Evolutionary conservation across 2,797 vertebrate genomes (phyloP), one percentile per base, ranked within the genome.

Genomic region (Dipus sagitta): DNA sequence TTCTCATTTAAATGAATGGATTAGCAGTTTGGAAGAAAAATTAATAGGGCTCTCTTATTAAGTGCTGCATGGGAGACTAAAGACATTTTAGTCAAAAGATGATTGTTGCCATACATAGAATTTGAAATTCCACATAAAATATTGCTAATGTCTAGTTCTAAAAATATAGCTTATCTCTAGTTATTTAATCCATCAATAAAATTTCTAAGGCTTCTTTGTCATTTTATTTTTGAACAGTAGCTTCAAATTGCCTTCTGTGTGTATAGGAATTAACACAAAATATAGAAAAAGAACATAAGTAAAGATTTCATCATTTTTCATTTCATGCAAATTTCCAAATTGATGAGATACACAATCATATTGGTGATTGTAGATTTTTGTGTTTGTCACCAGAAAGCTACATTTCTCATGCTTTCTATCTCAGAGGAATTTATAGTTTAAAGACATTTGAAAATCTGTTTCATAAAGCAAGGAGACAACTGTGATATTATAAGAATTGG

Each of bases 21-120:
- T 93, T 94, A 90, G n/a, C n/a, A 91, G 60, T 90, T 86, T 96
- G 70, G 70, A 92, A 34, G 42, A 93, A 95, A 58, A 95, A 91
- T 95, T 95, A 96, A 67, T 81, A 94, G 86, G 64, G 17, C n/a
- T 47, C 9, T 52, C 86, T 70, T 92, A 23, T 88, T 82, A 47
- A 94, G 74, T 94, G n/a, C 38, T 38, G 60, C 91, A 68, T 86
- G 68, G 65, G 85, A 82, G 52, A 81, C 26, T 84, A 38, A 95
- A 72, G 60, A 34, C 67, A 52, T 94, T 92, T 80, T 84, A 70
- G 68, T 13, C 72, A 90, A 82, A 95, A 94, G 80, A 89, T 6
- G n/a, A 7, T 95, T 26, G 54, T 80, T 70, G 42, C 68, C 94
- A 1, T 88, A 54, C 4, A 70, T 79, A 42, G 80, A 81, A 42